These are phyloP conservation scores for Nomada ferruginata DNA, from an alignment of 2,888 invertebrate species.

Conservation along the genomic window DNA sequence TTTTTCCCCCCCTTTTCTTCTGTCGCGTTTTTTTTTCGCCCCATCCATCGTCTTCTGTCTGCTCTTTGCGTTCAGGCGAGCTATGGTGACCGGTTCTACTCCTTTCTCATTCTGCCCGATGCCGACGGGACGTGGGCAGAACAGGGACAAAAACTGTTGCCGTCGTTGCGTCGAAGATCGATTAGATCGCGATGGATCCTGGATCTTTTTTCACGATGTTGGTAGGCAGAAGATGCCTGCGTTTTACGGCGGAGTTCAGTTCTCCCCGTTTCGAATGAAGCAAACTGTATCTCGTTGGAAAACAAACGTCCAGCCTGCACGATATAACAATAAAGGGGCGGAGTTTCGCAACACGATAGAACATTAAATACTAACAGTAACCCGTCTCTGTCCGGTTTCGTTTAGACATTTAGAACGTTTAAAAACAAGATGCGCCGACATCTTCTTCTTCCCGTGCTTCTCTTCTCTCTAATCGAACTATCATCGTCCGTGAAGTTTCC, in stretches of 20 bases:
- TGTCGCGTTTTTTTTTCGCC: background rate
- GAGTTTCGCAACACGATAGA: no score
- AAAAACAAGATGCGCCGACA: no score
- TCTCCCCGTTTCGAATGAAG: background rate
- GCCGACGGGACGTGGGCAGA: constrained; percentile 50
- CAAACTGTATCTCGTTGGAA: no score
- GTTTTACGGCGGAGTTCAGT: background rate
- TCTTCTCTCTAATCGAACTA: background rate
- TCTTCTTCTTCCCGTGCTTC: background rate
- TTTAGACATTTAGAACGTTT: no score
- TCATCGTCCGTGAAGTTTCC: no score
- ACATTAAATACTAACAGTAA: no score
- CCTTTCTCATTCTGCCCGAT: constrained; percentile 13
- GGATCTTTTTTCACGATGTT: constrained; percentile 8
- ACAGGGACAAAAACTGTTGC: constrained; percentile 50
- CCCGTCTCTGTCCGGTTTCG: no score
- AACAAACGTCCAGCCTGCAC: no score
- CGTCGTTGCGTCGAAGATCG: constrained; percentile 46
- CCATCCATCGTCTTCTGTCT: constrained; percentile 18
- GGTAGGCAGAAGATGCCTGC: background rate
- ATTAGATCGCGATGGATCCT: constrained; percentile 45
- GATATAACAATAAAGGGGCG: no score
- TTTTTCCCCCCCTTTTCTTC: background rate
- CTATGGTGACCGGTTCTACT: constrained; percentile 27
- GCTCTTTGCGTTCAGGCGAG: constrained; percentile 40